Percentiles rank a stretch among this genome's conserved stretches.
Conservation (phyloP, 2,113 vertebrate genomes). For the Rhineura floridana region DNA sequence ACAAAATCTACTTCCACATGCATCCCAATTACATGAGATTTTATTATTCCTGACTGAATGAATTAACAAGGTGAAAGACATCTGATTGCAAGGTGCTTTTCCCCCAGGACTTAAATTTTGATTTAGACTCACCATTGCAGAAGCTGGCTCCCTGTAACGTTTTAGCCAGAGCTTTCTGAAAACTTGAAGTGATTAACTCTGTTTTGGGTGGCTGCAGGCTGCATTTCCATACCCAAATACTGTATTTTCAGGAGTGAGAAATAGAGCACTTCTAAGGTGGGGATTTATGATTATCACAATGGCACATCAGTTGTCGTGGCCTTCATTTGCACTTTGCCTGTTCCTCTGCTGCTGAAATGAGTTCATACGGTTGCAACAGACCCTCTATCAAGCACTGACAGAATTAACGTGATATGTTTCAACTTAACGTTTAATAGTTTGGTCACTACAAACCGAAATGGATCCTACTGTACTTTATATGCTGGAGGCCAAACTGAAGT, state of each 20-base stretch:
- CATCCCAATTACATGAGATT: conserved; percentile 32
- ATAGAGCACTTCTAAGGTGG: conserved; percentile 30
- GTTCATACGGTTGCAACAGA: background rate
- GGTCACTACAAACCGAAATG: background rate
- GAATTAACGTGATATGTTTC: background rate
- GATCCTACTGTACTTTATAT: background rate
- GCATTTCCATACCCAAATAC: conserved; percentile 45
- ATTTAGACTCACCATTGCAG: conserved; percentile 56
- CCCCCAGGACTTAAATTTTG: conserved; percentile 61
- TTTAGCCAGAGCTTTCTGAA: conserved; percentile 60
- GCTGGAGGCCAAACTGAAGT: conserved; percentile 24
- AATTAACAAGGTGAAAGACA: conserved; percentile 38
- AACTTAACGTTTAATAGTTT: background rate
- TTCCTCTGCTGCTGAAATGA: conserved; percentile 19
- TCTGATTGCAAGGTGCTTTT: conserved; percentile 51
- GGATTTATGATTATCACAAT: conserved; percentile 32
- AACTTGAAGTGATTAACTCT: conserved; percentile 65
- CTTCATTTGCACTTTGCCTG: conserved; percentile 18
- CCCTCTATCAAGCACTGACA: conserved; percentile 6
- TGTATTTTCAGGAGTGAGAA: conserved; percentile 28
- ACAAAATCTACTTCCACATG: conserved; percentile 40
- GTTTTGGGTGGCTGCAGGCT: conserved; percentile 56
- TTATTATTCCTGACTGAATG: conserved; percentile 28
- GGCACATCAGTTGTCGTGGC: conserved; percentile 26
- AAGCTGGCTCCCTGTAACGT: conserved; percentile 53